A percentile compares a stretch with the other conserved stretches of the same genome.
Evolutionary conservation across 2,888 invertebrate species (phyloP).

Genomic region (Empis livida): DNA sequence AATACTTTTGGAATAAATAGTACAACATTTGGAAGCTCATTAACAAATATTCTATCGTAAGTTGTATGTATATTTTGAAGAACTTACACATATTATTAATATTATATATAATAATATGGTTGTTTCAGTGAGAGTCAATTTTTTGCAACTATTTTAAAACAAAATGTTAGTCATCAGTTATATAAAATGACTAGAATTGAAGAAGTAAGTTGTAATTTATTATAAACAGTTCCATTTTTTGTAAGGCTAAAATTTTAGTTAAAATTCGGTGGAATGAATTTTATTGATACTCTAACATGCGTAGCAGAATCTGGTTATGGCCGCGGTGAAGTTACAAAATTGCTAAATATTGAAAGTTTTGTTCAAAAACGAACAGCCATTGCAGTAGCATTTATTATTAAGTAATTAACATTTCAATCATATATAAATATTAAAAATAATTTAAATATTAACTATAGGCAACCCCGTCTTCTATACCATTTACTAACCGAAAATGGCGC

Average conservation of each 20-base stretch:
- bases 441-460: conserved; percentile 9
- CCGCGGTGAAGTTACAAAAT: conserved; percentile 30
- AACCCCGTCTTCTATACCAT: conserved; percentile 27
- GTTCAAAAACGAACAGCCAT: conserved; percentile 30
- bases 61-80: conserved; percentile 9
- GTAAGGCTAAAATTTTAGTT: conserved; percentile 18
- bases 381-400: conserved; percentile 30
- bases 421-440: not conserved
- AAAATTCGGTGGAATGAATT: conserved; percentile 24
- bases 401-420: conserved; percentile 6
- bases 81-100: not conserved
- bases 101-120: not conserved
- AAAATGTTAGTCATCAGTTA: conserved; percentile 29
- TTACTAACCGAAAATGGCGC: conserved; percentile 32
- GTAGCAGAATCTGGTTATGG: conserved; percentile 36
- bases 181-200: conserved; percentile 28
- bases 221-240: not conserved
- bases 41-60: conserved; percentile 33
- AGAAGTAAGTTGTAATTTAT: conserved; percentile 18
- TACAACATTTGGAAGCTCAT: conserved; percentile 22
- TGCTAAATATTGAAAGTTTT: conserved; percentile 18
- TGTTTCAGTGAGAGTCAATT: conserved; percentile 30
- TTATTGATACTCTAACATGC: conserved; percentile 28
- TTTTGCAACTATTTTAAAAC: conserved; percentile 31
- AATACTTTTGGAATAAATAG: conserved; percentile 28